These are phyloP conservation scores for Whitmania pigra DNA, from an alignment of 1,140 invertebrate species.

Conservation along the genomic window DNA sequence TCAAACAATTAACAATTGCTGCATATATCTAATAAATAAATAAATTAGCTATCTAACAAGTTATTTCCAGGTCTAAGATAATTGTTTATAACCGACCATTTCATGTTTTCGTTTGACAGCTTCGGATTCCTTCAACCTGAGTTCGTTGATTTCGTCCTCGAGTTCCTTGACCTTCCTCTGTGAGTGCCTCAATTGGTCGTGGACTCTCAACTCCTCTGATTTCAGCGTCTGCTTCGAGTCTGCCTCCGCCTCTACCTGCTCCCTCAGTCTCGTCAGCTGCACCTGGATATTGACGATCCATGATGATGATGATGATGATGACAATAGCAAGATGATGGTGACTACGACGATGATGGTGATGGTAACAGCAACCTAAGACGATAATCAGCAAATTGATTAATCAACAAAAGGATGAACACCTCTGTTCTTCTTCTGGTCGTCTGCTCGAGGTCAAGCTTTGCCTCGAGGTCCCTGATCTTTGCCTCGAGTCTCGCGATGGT, in stretches of 20 bases:
- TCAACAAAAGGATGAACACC: constrained; percentile 43
- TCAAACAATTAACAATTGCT: background rate
- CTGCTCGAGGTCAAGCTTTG: constrained; percentile 72
- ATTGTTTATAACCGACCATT: constrained; percentile 31
- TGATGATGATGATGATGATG: background rate
- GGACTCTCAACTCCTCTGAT: constrained; percentile 58
- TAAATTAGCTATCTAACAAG: background rate
- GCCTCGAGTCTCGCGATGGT: constrained; percentile 56
- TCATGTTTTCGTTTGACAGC: constrained; percentile 49
- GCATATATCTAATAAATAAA: background rate
- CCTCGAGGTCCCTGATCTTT: constrained; percentile 73
- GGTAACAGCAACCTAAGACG: background rate
- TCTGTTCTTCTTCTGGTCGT: constrained; percentile 69
- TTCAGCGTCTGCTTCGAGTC: constrained; percentile 58
- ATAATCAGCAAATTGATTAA: too few relatives aligned
- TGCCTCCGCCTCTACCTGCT: constrained; percentile 64
- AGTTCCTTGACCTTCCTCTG: constrained; percentile 57
- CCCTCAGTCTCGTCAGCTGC: constrained; percentile 66
- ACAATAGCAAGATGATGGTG: too few relatives aligned
- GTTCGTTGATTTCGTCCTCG: constrained; percentile 56
- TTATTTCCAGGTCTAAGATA: background rate
- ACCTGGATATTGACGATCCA: constrained; percentile 37
- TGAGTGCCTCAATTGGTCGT: constrained; percentile 60
- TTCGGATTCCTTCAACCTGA: constrained; percentile 58
- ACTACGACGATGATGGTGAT: background rate